These are phyloP conservation scores for Alviniconcha strummeri DNA, from an alignment of 2,888 invertebrate genomes.

Conservation along the genomic window DNA sequence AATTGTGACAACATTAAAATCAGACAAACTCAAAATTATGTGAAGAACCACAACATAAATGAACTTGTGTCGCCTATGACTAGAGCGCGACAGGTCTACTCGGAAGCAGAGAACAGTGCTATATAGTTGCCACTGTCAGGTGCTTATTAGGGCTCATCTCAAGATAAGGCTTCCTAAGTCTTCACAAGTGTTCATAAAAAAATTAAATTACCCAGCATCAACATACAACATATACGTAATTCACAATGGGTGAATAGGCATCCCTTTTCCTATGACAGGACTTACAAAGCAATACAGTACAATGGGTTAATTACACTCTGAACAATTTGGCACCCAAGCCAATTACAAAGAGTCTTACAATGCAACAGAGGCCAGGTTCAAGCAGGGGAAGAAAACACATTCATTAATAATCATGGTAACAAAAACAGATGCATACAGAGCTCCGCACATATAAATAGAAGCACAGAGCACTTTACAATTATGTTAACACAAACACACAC, in stretches of 20 bases:
- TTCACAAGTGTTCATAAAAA: no score
- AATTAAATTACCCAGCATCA: no score
- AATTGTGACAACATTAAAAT: neutral
- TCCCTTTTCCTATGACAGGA: no score
- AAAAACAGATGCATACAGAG: constrained; percentile 1
- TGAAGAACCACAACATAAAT: no score
- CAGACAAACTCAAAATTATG: neutral
- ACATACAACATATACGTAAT: neutral
- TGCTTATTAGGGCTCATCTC: no score
- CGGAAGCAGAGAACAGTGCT: no score
- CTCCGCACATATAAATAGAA: constrained; percentile 14
- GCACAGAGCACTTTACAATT: neutral
- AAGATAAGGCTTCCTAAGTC: no score
- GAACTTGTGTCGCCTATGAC: no score
- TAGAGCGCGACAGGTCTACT: no score
- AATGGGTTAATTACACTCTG: neutral
- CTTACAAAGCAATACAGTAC: no score
- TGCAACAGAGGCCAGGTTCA: neutral
- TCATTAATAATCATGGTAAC: neutral
- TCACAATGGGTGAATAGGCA: neutral
- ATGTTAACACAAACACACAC: neutral
- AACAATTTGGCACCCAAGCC: neutral
- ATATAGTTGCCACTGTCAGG: no score
- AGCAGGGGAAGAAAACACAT: neutral
- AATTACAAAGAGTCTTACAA: neutral